Percentiles rank a stretch among this genome's conserved stretches.
Conservation (phyloP, 2,797 vertebrate species). For the Pipistrellus nathusii region DNA sequence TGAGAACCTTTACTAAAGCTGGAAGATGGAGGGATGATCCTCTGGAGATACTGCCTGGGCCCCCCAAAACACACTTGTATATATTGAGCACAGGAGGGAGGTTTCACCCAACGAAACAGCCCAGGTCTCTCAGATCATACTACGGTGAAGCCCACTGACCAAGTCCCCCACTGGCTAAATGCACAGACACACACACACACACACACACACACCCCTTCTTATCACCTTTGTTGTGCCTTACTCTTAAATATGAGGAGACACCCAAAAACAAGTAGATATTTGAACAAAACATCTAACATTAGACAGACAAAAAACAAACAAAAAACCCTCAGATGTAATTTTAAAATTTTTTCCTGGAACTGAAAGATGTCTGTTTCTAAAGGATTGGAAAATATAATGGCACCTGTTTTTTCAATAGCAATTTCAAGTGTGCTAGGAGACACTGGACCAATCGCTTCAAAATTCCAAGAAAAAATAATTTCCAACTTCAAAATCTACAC, state of each 20-base stretch:
- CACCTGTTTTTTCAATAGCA: not conserved
- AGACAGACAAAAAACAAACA: not conserved
- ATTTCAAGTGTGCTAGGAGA: not conserved
- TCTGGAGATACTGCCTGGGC: not conserved
- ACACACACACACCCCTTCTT: not conserved
- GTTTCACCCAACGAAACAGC: not conserved
- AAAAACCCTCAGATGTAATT: not conserved
- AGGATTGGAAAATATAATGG: not conserved
- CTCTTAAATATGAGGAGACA: not conserved
- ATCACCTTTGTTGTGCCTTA: not conserved
- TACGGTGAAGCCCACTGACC: not conserved
- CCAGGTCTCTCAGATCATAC: not conserved
- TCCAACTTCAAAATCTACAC: not conserved
- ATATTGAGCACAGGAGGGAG: not conserved
- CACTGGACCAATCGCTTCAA: not conserved
- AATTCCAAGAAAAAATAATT: constrained; percentile 27
- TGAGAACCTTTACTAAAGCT: not conserved
- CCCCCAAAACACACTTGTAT: not conserved
- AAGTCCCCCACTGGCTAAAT: not conserved
- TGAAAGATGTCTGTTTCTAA: constrained; percentile 24
- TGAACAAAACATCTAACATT: constrained; percentile 13
- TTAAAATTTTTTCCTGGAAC: constrained; percentile 14
- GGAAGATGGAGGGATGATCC: not conserved
- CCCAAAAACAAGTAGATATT: not conserved
- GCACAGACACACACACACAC: not conserved